Evolutionary conservation across 2,113 vertebrate species (phyloP).

Genomic region (Rhizomys pruinosus): DNA sequence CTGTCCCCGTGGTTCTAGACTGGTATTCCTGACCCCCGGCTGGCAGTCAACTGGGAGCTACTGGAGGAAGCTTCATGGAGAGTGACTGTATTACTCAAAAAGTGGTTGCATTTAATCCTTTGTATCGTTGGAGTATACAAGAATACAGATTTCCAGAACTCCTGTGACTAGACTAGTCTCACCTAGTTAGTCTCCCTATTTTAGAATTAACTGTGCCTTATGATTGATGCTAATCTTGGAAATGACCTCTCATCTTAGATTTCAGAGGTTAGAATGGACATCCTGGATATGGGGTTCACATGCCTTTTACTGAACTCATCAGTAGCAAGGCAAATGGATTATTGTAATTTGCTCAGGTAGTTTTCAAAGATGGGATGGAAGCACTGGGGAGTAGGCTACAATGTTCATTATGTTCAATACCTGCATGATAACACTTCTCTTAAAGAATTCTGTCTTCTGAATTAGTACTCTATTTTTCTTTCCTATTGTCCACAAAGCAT

Average conservation of each 20-base stretch:
- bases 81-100: background rate
- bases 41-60: background rate
- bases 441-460: background rate
- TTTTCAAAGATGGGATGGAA: conserved; percentile 4
- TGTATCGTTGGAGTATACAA: too few species aligned
- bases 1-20: background rate
- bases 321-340: background rate
- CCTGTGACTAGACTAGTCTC: background rate
- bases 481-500: background rate
- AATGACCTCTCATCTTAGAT: background rate
- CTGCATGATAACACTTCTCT: conserved; percentile 10
- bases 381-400: background rate
- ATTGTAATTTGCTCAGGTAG: conserved; percentile 30
- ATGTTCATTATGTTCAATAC: background rate
- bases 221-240: background rate
- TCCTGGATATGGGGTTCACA: background rate
- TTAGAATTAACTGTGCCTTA: background rate
- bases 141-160: background rate
- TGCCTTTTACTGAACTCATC: background rate
- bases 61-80: background rate
- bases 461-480: conserved; percentile 5
- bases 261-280: background rate
- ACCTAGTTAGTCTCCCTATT: background rate
- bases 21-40: background rate
- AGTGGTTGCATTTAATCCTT: background rate